Percentiles rank a stretch among this genome's conserved stretches.
Evolutionary conservation across 2,113 vertebrate species (phyloP).

Genomic region (Pungitius pungitius): DNA sequence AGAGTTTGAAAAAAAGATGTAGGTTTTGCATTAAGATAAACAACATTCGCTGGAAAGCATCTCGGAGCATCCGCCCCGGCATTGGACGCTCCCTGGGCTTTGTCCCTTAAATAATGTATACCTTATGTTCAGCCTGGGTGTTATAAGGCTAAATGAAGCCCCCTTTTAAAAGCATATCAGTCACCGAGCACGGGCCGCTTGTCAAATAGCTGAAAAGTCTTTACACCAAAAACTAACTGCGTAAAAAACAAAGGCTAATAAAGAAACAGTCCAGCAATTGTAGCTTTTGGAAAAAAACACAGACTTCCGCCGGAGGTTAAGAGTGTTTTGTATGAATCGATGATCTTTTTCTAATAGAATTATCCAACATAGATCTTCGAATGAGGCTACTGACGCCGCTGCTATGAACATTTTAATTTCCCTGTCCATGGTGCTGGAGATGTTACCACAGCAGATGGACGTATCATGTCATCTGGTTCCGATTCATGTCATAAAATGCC

Average conservation of each 20-base stretch:
- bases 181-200: slow-evolving; percentile 46
- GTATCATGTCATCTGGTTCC: background rate
- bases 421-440: slow-evolving; percentile 47
- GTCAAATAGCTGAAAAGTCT: slow-evolving; percentile 51
- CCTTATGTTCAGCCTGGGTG: slow-evolving; percentile 37
- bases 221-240: background rate
- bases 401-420: slow-evolving; percentile 1
- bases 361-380: slow-evolving; percentile 7
- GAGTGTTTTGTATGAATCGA: background rate
- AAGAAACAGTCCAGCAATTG: slow-evolving; percentile 28
- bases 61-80: slow-evolving; percentile 34
- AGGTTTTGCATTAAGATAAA: slow-evolving; percentile 54
- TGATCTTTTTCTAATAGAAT: background rate
- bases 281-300: slow-evolving; percentile 5
- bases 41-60: slow-evolving; percentile 29
- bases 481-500: background rate
- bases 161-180: slow-evolving; percentile 41
- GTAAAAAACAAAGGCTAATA: slow-evolving; percentile 37
- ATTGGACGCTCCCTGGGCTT: slow-evolving; percentile 37
- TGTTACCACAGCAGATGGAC: background rate
- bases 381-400: no score
- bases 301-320: background rate
- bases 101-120: slow-evolving; percentile 53
- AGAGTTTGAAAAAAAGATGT: background rate
- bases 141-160: slow-evolving; percentile 52